Conservation (phyloP, 2,888 invertebrate species). For the Salticus scenicus region DNA sequence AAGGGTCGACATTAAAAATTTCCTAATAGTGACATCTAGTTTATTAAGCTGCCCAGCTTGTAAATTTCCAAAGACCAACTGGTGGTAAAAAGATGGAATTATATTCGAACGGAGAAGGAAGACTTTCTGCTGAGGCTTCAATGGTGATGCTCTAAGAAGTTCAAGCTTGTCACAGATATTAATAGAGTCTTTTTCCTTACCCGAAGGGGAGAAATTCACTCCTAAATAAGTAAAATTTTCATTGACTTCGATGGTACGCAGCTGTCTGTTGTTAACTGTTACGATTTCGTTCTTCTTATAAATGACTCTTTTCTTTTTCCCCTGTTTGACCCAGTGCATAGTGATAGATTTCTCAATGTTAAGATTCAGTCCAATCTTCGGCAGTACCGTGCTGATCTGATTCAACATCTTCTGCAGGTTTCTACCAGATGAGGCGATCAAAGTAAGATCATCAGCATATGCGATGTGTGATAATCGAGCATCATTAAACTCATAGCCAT, state of each 20-base stretch:
- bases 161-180: background rate
- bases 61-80: background rate
- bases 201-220: too few species aligned
- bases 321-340: background rate
- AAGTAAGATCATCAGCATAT: background rate
- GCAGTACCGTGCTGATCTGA: background rate
- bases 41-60: background rate
- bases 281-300: background rate
- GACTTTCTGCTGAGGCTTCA: slow-evolving; percentile 14
- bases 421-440: background rate
- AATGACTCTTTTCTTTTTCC: background rate
- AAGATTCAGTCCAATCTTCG: background rate
- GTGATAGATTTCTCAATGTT: background rate
- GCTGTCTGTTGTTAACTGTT: background rate
- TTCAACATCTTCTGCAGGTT: background rate
- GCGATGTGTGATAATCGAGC: background rate
- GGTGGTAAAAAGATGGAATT: background rate
- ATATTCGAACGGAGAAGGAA: background rate
- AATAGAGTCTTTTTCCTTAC: too few species aligned
- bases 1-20: background rate
- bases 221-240: background rate
- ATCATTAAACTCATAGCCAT: background rate
- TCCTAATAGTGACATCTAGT: background rate
- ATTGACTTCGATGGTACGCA: background rate
- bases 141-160: background rate